phyloP scores from a whole-genome alignment of 2,797 vertebrate species.

The Varecia variegata region DNA sequence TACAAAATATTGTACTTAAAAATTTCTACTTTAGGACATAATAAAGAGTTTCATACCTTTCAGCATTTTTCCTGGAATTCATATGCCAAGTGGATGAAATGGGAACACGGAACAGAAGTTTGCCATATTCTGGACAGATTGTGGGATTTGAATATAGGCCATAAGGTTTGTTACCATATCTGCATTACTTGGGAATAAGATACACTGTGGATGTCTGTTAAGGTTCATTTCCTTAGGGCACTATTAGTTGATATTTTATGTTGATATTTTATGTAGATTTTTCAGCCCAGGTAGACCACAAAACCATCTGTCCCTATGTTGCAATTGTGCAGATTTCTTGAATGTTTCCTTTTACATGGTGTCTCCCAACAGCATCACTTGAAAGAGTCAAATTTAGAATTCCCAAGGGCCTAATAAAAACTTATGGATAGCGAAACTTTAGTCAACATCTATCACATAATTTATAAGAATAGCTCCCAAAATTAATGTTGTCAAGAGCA shows the following conservation, averaged over 20 bases:
- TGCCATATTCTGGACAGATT: not conserved
- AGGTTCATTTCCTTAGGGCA: not conserved
- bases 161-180: not conserved
- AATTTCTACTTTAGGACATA: not conserved
- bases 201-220: not conserved
- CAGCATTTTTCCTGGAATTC: not conserved
- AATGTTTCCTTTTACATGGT: not conserved
- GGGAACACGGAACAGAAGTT: not conserved
- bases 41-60: not conserved
- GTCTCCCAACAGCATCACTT: not conserved
- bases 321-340: not conserved
- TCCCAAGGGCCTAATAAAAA: conserved; percentile 3
- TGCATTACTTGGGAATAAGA: not conserved
- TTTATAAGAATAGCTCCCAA: conserved; percentile 18
- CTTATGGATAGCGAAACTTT: not conserved
- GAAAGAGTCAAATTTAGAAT: conserved; percentile 31
- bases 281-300: not conserved
- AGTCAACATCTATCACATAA: conserved; percentile 28
- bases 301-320: not conserved
- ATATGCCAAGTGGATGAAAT: not conserved
- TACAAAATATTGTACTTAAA: not conserved
- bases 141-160: not conserved
- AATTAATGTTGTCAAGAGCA: not conserved
- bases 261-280: not conserved
- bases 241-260: not conserved